Conservation (phyloP, 1,140 invertebrate genomes). For the Papilio machaon region DNA sequence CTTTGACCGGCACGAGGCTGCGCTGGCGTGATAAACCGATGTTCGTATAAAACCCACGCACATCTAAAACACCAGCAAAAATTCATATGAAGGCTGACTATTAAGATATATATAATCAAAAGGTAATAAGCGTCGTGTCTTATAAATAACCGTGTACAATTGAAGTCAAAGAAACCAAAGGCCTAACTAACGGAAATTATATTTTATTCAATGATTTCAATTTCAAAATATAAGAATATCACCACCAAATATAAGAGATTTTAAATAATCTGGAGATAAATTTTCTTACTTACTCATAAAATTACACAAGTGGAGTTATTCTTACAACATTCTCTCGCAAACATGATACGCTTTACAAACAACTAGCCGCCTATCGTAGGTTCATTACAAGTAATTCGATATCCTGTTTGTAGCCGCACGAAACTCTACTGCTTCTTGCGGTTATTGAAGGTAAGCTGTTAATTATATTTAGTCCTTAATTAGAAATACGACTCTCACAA, state of each 20-base stretch:
- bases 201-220: background rate
- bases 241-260: background rate
- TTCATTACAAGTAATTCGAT: constrained; percentile 3
- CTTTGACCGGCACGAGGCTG: constrained; percentile 53
- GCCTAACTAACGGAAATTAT: background rate
- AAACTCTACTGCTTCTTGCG: constrained; percentile 21
- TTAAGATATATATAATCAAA: background rate
- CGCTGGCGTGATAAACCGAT: constrained; percentile 45
- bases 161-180: background rate
- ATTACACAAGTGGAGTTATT: background rate
- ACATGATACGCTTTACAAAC: background rate
- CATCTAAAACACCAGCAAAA: background rate
- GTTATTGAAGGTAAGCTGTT: constrained; percentile 14
- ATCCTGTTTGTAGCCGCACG: background rate
- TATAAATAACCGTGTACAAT: background rate
- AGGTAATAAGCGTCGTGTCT: background rate
- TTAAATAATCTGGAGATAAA: background rate
- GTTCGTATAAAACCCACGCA: constrained; percentile 27
- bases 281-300: background rate
- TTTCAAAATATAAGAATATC: background rate
- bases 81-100: constrained; percentile 1
- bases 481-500: constrained; percentile 10
- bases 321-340: background rate
- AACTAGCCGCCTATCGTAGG: background rate
- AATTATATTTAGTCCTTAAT: constrained; percentile 26